Base-by-base conservation (phyloP, 2,113 vertebrate genomes). In the Calonectris borealis region DNA sequence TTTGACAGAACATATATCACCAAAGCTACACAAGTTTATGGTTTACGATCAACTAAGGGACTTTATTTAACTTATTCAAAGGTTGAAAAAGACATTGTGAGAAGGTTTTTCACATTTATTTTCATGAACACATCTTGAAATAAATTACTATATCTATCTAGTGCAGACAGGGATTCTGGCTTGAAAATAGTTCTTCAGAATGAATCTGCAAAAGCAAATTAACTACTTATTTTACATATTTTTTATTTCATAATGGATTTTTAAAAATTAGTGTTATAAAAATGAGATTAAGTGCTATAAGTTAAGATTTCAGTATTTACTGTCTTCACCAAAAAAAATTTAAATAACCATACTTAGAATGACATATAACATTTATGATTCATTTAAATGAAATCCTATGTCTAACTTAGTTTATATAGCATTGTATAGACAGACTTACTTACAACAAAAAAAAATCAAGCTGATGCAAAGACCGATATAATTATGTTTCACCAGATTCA, bases 11-110 rank as follows among this genome's bases (percentile, higher is more conserved):
- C n/a, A 92, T 84, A 48, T 18, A 75, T 86, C 94, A 90, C 32
- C 36, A 79, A 95, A 96, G 77, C 68, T 69, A 95, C 57, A 64
- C 44, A 95, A 94, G 85, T 91, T 95, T 90, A 88, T 76, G 57
- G 76, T 64, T 97, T 94, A 81, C 51, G 10, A 91, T 75, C 62
- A 95, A 44, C 36, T 58, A 73, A 93, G 69, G 64, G 64, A 58
- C 64, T 96, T 97, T 77, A 93, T 95, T 96, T 96, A 94, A 93
- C 92, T 96, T 97, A 89, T 86, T 97, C 61, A 70, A 95, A 97
- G 86, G 92, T 96, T 96, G 91, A 97, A 96, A 93, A 88, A 93
- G 91, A 72, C 48, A 81, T 87, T 96, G 25, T 86, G 66, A 94
- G 83, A 89, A 91, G 79, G 85, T 61, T 81, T 95, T 96, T 93